Base-by-base conservation (phyloP, 2,113 vertebrate genomes). In the Scolopax mira region DNA sequence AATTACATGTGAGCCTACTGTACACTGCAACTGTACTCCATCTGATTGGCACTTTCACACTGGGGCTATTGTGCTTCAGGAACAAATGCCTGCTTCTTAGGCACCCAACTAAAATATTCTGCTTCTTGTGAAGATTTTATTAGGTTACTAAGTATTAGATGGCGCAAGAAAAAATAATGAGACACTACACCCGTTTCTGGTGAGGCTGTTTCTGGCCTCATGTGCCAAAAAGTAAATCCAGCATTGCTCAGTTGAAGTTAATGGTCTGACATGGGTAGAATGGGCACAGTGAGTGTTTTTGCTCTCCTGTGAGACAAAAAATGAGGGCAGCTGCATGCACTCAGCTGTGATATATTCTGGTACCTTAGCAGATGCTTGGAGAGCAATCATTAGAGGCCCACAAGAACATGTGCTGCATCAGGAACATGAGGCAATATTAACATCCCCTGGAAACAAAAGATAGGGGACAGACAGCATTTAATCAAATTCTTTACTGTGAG, bases 21-120 rank as follows among this genome's bases (percentile, higher is more conserved):
- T 95, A 96, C 0, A 6, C 58, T 52, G 88, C 81, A 74, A 71
- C 80, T 94, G 65, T 89, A 31, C 64, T 95, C 86, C 51, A 67
- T 89, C 88, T 88, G 91, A 95, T 86, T 93, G 88, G 94, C 83
- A 90, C 85, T 93, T 89, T 93, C 91, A 97, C 94, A 96, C 82
- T 96, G 91, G 79, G 11, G 55, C 81, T 83, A 86, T 96, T 96
- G 88, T 97, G 79, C 90, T 94, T 85, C 55, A 60, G 55, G 85
- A 96, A 95, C 88, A 96, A 94, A 95, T 78, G 79, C 57, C 57
- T 88, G 41, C 73, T 96, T 91, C 79, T 96, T 91, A 84, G 81
- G 82, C 75, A 93, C 88, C 84, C 93, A 92, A 91, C 74, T 94
- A 94, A 95, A 95, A 94, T 91, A 92, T 81, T 89, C 90, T 86